These are phyloP conservation scores for Malurus melanocephalus DNA, from an alignment of 2,113 vertebrate species.

Conservation along the genomic window DNA sequence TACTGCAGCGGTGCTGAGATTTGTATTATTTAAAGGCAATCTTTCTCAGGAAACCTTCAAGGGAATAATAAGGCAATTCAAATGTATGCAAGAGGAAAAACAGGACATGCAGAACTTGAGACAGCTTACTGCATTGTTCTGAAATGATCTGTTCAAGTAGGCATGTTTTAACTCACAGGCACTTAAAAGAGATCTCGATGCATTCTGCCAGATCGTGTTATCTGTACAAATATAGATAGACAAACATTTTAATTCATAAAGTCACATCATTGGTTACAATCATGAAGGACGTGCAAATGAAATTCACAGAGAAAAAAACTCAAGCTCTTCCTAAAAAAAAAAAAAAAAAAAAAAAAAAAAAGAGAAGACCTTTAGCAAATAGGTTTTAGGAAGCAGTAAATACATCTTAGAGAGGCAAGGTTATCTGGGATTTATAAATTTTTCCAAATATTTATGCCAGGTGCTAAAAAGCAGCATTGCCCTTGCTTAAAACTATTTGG, in stretches of 20 bases:
- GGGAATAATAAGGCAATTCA: background rate
- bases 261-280: background rate
- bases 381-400: slow-evolving; percentile 79
- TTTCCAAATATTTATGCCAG: slow-evolving; percentile 94
- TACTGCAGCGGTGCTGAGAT: background rate
- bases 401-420: slow-evolving; percentile 73
- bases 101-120: background rate
- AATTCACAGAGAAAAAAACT: background rate
- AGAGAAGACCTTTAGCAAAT: slow-evolving; percentile 38
- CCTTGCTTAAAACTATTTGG: slow-evolving; percentile 76
- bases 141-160: background rate
- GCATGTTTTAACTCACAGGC: background rate
- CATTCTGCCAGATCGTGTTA: background rate
- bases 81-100: background rate
- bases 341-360: background rate
- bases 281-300: background rate
- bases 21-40: background rate
- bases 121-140: background rate
- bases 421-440: slow-evolving; percentile 83
- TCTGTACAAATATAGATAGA: background rate
- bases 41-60: background rate
- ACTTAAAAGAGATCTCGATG: background rate
- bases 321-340: background rate
- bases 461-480: slow-evolving; percentile 80
- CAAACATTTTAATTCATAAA: background rate